Evolutionary conservation across 92 coral and sea anemone genomes (phyloP).

Genomic region (Siderastrea radians): DNA sequence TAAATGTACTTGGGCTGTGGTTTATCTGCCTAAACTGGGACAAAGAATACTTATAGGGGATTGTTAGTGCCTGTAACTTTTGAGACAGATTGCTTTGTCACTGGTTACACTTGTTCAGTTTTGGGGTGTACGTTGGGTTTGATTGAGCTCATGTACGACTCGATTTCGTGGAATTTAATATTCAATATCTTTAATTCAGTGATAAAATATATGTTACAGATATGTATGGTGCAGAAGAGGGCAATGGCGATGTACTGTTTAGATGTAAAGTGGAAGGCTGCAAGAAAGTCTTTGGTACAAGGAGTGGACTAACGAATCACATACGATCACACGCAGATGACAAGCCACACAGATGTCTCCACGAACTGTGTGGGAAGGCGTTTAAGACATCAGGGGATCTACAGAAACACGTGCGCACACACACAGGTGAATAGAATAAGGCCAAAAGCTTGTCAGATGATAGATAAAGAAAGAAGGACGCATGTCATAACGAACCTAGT

Average conservation of each 20-base stretch:
- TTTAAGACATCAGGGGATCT: conserved; percentile 93
- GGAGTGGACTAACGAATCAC: conserved; percentile 86
- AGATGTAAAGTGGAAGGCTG: conserved; percentile 81
- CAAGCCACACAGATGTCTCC: conserved; percentile 83
- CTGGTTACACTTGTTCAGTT: no score
- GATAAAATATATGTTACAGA: not conserved
- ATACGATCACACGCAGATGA: conserved; percentile 90
- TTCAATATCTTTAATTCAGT: not conserved
- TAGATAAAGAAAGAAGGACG: no score
- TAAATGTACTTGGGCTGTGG: no score
- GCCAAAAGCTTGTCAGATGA: no score
- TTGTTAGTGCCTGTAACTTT: no score
- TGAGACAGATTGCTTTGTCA: no score
- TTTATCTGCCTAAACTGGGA: conserved; percentile 33
- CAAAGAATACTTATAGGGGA: no score
- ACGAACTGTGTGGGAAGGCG: conserved; percentile 83
- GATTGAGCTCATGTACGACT: not conserved
- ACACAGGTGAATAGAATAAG: conserved; percentile 65
- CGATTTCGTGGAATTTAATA: not conserved
- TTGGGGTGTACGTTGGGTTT: no score
- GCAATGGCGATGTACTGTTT: conserved; percentile 86
- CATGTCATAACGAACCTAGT: no score
- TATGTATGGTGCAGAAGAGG: conserved; percentile 84
- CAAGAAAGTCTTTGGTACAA: conserved; percentile 89
- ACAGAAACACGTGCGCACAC: conserved; percentile 90